Evolutionary conservation across 2,888 invertebrate genomes (phyloP), one percentile per base, ranked within the genome.

Genomic region (Ormyrus rosae): DNA sequence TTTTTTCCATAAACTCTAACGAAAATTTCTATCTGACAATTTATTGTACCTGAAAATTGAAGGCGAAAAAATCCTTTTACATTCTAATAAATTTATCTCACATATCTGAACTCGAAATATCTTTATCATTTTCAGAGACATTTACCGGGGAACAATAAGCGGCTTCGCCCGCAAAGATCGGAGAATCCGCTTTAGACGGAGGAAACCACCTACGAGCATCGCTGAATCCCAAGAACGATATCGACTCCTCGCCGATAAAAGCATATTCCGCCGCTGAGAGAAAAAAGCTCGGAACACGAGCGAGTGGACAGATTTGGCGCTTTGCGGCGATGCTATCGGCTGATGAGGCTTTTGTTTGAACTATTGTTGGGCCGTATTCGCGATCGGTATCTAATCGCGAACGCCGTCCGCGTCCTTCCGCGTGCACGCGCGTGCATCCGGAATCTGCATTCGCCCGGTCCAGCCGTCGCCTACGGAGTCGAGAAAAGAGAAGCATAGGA

Each of bases 301-400:
- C 58, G 13, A 67, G 53, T 2, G 60, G 55, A 46, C 69, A 61
- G 69, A 69, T 63, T 63, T 69, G 69, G 8, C 76, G 63, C 71
- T 71, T 64, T 61, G 63, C 53, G 48, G 19, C 78, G 78, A 78
- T 78, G 65, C 65, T 60, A 72, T 78, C 78, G 67, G 19, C 67
- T 68, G 79, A 69, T 68, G 69, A 75, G 70, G 46, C 74, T 70
- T 80, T 80, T 80, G 80, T 80, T 70, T 70, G 74, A 69, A 74
- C 80, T 80, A 80, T 80, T 80, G 80, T 75, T 70, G 50, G 60
- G 65, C 74, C 50, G 63, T 73, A 72, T 48, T 73, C 78, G 51
- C 63, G 73, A 78, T 78, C 73, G 10, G 55, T 73, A 78, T 78
- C 78, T 72, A 73, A 56, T 46, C 61, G 48, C n/a, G 51, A 13